These are phyloP conservation scores for Lucifuga dentata DNA, from an alignment of 2,113 vertebrate species.

Conservation along the genomic window DNA sequence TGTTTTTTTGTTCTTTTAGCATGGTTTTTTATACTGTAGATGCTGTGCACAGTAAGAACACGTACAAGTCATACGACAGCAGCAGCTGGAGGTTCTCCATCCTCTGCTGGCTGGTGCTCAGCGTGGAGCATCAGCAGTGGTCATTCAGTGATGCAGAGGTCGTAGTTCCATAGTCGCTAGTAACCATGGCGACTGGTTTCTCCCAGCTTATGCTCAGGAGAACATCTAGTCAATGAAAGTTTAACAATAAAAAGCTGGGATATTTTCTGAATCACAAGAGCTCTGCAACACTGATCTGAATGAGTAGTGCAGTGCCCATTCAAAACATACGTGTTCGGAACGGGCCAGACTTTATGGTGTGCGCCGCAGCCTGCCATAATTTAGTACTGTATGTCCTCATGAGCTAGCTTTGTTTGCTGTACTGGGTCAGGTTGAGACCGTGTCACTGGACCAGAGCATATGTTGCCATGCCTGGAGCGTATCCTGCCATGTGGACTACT, in stretches of 20 bases:
- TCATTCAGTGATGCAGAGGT: conserved; percentile 52
- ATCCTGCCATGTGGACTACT: no score
- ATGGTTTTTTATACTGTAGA: fast-evolving
- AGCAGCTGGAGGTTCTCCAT: conserved; percentile 23
- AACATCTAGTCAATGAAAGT: conserved; percentile 25
- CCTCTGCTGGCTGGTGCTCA: conserved; percentile 19
- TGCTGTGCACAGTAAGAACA: not conserved
- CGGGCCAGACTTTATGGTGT: no score
- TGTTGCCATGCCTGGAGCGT: no score
- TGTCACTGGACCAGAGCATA: no score
- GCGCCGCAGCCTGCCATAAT: no score
- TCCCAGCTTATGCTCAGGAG: conserved; percentile 28
- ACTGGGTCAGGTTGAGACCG: no score
- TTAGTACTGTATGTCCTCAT: no score
- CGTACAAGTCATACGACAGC: not conserved
- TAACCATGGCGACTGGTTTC: conserved; percentile 71
- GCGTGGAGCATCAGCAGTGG: conserved; percentile 13
- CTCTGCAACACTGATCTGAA: conserved; percentile 53
- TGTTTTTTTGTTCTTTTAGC: not conserved
- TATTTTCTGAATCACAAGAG: conserved; percentile 14
- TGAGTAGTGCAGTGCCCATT: no score
- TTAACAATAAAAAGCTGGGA: conserved; percentile 17
- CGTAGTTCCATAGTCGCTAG: conserved; percentile 33
- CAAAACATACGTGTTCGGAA: no score
- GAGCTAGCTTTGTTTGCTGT: no score